Evolutionary conservation across 2,113 vertebrate genomes (phyloP).

Genomic region (Sula dactylatra): DNA sequence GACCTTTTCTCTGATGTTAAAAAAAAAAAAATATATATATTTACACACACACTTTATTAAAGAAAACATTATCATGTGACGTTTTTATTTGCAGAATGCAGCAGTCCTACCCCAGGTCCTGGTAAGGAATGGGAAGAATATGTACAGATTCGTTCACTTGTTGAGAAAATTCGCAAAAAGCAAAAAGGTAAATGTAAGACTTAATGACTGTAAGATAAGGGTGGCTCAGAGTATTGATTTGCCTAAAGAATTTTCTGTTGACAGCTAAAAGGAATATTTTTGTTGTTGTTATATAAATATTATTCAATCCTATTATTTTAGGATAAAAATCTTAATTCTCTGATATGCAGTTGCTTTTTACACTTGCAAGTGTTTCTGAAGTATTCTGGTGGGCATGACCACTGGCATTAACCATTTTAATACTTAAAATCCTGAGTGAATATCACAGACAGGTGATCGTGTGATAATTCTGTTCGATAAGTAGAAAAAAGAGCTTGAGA

Average conservation of each 20-base stretch:
- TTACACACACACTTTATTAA: neutral
- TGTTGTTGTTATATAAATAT: neutral
- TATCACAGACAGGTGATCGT: neutral
- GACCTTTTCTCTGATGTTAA: neutral
- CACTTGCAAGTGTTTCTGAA: neutral
- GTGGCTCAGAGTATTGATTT: neutral
- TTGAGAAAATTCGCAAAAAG: slow-evolving; percentile 97
- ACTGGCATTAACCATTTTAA: neutral
- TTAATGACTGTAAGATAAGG: neutral
- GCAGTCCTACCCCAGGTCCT: slow-evolving; percentile 85
- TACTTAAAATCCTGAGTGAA: neutral
- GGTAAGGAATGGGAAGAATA: slow-evolving; percentile 98
- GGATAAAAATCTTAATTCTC: neutral
- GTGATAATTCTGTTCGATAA: neutral
- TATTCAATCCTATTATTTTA: neutral
- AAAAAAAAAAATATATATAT: neutral
- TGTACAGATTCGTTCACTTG: slow-evolving; percentile 87
- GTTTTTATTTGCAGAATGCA: slow-evolving; percentile 83
- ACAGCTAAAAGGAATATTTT: neutral
- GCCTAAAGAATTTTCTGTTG: neutral
- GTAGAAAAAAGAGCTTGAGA: neutral
- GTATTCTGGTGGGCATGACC: neutral
- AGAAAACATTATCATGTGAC: neutral
- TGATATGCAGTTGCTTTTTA: neutral
- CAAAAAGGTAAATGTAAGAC: slow-evolving; percentile 86